These are phyloP conservation scores for Drosophila tristis DNA, from an alignment of 1,140 invertebrate genomes.

Conservation along the genomic window DNA sequence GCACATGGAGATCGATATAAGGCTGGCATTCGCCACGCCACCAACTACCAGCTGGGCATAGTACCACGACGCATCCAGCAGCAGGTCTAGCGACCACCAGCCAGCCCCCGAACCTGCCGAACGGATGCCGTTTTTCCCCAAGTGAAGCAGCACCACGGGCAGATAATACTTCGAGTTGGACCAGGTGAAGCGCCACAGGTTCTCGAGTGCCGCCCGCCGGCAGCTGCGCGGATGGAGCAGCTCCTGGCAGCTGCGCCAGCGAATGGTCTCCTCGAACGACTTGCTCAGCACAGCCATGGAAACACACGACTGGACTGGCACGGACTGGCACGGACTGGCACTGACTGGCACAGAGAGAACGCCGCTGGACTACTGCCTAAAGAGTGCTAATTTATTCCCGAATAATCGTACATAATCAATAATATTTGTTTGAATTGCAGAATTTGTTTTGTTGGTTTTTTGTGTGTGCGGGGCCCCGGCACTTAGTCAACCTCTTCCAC, in stretches of 20 bases:
- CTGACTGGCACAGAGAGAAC: slow-evolving; percentile 11
- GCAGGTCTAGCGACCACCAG: background rate
- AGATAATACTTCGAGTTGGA: slow-evolving; percentile 62
- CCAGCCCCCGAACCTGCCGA: background rate
- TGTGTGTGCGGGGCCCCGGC: too few species aligned
- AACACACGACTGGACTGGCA: background rate
- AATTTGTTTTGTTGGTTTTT: background rate
- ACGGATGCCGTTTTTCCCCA: slow-evolving; percentile 13
- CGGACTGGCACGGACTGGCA: too few species aligned
- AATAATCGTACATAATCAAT: slow-evolving; percentile 30
- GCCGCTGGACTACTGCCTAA: slow-evolving; percentile 10
- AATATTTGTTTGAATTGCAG: background rate
- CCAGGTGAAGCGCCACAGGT: slow-evolving; percentile 37
- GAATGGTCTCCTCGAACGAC: slow-evolving; percentile 31
- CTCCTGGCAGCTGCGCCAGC: slow-evolving; percentile 41
- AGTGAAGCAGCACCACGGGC: slow-evolving; percentile 43
- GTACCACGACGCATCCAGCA: slow-evolving; percentile 29
- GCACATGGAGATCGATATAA: slow-evolving; percentile 44
- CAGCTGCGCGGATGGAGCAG: slow-evolving; percentile 52
- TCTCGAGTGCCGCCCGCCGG: slow-evolving; percentile 11
- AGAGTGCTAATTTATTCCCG: slow-evolving; percentile 33
- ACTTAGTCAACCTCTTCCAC: slow-evolving; percentile 78
- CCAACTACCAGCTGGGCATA: slow-evolving; percentile 34
- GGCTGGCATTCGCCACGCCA: slow-evolving; percentile 27
- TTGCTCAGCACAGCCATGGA: slow-evolving; percentile 52